Evolutionary conservation across 2,888 invertebrate genomes (phyloP).

Genomic region (Sthenelais limicola): DNA sequence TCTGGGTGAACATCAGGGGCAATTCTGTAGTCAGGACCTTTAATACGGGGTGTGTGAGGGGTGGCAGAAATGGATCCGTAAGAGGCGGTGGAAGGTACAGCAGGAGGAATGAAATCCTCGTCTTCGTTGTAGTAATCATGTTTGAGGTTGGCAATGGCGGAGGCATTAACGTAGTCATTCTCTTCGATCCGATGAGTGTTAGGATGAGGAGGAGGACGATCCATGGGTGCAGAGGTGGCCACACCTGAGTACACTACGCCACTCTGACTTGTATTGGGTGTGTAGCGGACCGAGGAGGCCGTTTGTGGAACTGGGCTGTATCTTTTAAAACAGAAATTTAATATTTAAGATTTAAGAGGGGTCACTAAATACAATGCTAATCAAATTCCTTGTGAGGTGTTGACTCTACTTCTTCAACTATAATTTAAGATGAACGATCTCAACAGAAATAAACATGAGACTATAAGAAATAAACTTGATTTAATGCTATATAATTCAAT

Average conservation of each 20-base stretch:
- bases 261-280: conserved; percentile 4
- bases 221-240: conserved; percentile 24
- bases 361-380: too few relatives aligned
- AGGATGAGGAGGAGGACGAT: neutral
- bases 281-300: too few relatives aligned
- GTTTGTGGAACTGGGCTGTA: too few relatives aligned
- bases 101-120: conserved; percentile 34
- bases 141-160: neutral
- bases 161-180: conserved; percentile 7
- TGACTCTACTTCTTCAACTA: too few relatives aligned
- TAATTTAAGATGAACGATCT: too few relatives aligned
- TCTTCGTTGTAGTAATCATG: conserved; percentile 22
- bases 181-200: neutral
- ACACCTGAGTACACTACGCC: conserved; percentile 20
- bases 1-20: conserved; percentile 8
- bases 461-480: too few relatives aligned
- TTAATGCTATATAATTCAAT: too few relatives aligned
- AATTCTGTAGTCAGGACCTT: conserved; percentile 20
- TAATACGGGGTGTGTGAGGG: conserved; percentile 19
- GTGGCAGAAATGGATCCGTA: conserved; percentile 8
- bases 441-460: too few relatives aligned
- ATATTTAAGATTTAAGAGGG: too few relatives aligned
- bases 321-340: too few relatives aligned
- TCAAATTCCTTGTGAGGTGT: too few relatives aligned
- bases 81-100: conserved; percentile 14